phyloP scores from a whole-genome alignment of 2,888 invertebrate genomes.

The Leptogaster cylindrica region DNA sequence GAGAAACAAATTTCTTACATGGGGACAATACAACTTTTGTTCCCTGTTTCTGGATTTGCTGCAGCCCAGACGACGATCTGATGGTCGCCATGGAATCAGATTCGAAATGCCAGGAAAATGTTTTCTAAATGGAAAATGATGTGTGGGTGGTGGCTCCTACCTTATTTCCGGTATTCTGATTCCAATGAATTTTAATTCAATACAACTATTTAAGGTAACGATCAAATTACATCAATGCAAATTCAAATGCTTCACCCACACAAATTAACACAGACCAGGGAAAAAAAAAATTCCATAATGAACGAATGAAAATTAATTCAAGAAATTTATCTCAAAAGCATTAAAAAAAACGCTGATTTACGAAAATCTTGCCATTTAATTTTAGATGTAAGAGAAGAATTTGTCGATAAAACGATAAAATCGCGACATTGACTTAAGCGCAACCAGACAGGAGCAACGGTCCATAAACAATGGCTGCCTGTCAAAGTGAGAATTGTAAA shows the following conservation, averaged over 20 bases:
- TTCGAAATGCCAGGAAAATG: constrained; percentile 47
- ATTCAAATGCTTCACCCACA: too few relatives aligned
- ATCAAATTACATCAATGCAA: too few relatives aligned
- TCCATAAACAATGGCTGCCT: constrained; percentile 47
- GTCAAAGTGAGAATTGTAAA: constrained; percentile 45
- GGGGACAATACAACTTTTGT: constrained; percentile 36
- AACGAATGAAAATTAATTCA: too few relatives aligned
- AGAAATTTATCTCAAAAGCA: too few relatives aligned
- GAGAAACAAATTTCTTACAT: constrained; percentile 34
- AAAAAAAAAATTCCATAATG: too few relatives aligned
- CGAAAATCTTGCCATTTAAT: too few relatives aligned
- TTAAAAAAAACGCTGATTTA: too few relatives aligned
- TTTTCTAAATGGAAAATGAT: constrained; percentile 48
- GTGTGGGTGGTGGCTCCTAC: constrained; percentile 39
- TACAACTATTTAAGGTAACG: too few relatives aligned
- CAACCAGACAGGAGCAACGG: background rate
- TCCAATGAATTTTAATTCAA: background rate
- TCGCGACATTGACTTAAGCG: constrained; percentile 50
- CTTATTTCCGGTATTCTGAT: constrained; percentile 18
- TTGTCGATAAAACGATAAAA: constrained; percentile 48
- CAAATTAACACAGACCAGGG: too few relatives aligned
- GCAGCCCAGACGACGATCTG: constrained; percentile 2
- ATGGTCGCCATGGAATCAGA: constrained; percentile 36
- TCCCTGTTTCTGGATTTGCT: background rate
- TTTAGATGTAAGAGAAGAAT: too few relatives aligned